Evolutionary conservation across 2,797 vertebrate genomes (phyloP).

Genomic region (Aphelocoma californica): DNA sequence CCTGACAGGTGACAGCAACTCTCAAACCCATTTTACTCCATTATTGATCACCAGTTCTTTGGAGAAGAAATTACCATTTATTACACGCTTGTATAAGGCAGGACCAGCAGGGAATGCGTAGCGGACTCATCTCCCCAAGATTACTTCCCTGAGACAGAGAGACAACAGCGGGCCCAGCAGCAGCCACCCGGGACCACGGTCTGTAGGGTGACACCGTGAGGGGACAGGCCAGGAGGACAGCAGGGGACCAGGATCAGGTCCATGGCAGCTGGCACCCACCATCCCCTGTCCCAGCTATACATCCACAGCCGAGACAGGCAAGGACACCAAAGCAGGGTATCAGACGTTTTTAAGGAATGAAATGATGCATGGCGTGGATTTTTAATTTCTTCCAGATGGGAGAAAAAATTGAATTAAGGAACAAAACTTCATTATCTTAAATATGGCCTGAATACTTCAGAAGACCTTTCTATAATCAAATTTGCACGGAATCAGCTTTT

Average conservation of each 20-base stretch:
- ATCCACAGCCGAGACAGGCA: not conserved
- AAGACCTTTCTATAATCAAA: not conserved
- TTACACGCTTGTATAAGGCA: fast-evolving
- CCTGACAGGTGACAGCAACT: not conserved
- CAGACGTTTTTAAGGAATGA: not conserved
- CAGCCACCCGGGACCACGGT: not conserved
- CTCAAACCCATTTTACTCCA: too few relatives aligned
- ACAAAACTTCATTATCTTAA: slow-evolving; percentile 17
- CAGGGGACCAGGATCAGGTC: not conserved
- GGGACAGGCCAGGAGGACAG: not conserved
- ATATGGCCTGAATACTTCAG: not conserved
- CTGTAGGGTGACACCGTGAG: fast-evolving
- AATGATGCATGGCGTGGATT: not conserved
- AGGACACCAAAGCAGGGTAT: fast-evolving
- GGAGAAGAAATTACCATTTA: not conserved
- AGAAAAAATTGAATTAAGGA: not conserved
- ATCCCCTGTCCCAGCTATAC: fast-evolving
- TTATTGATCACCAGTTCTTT: not conserved
- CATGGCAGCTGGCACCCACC: fast-evolving
- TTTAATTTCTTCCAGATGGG: slow-evolving; percentile 37
- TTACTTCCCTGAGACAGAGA: not conserved
- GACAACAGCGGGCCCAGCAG: not conserved
- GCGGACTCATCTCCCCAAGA: not conserved
- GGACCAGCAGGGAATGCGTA: fast-evolving
- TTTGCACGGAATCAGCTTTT: not conserved